These are phyloP conservation scores for Onychorhynchus coronatus DNA, from an alignment of 2,113 vertebrate genomes.

Conservation along the genomic window DNA sequence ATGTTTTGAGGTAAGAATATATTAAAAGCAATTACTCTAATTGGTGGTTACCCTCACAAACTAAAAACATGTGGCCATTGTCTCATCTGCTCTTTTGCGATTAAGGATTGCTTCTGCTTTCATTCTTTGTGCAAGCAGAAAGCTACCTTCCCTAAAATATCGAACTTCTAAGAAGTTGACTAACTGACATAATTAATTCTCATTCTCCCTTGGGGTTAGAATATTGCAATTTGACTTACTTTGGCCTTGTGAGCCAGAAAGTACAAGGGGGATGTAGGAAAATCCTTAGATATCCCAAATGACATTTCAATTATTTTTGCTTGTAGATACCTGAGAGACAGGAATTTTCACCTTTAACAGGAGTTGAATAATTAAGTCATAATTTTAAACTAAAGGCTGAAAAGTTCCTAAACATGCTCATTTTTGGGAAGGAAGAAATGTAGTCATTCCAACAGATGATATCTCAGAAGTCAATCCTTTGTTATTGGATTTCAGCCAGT, in stretches of 20 bases:
- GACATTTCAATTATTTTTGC: not conserved
- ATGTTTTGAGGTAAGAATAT: not conserved
- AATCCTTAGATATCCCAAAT: not conserved
- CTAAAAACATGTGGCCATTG: not conserved
- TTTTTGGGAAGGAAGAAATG: not conserved
- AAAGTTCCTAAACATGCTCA: not conserved
- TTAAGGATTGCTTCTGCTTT: not conserved
- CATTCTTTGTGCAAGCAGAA: not conserved
- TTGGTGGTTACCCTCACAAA: not conserved
- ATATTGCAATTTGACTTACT: not conserved
- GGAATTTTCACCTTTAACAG: not conserved
- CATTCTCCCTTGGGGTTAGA: not conserved
- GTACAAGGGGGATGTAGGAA: accelerated
- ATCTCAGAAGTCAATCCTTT: not conserved
- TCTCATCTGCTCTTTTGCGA: not conserved
- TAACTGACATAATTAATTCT: not conserved
- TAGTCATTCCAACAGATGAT: not conserved
- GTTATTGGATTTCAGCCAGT: not conserved
- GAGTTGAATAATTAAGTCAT: not conserved
- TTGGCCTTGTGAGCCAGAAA: not conserved
- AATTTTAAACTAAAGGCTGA: not conserved
- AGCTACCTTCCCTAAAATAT: not conserved
- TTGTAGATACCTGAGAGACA: not conserved
- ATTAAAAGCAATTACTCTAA: not conserved
- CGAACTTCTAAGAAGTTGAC: not conserved